These are phyloP conservation scores for Pipistrellus kuhlii DNA, from an alignment of 2,797 vertebrate genomes.

Conservation along the genomic window DNA sequence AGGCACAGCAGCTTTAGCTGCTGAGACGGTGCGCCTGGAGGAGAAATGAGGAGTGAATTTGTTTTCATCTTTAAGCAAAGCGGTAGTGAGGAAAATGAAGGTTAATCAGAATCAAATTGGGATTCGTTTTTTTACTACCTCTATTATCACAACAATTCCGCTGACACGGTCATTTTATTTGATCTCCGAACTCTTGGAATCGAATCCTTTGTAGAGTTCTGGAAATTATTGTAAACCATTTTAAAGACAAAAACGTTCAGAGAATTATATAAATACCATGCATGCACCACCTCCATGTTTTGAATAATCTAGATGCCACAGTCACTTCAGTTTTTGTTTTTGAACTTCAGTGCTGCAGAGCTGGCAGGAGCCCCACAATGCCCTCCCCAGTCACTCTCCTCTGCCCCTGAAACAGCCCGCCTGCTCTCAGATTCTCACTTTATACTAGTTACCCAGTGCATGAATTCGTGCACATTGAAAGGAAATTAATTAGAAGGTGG, in stretches of 20 bases:
- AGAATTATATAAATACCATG: neutral
- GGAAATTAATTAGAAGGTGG: too few relatives aligned
- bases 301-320: neutral
- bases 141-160: neutral
- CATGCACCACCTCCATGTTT: neutral
- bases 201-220: neutral
- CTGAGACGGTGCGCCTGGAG: neutral
- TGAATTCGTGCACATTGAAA: too few relatives aligned
- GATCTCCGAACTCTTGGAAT: neutral
- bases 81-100: neutral
- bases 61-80: conserved; percentile 38
- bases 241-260: neutral
- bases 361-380: neutral
- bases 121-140: neutral
- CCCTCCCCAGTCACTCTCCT: too few relatives aligned
- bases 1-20: too few relatives aligned
- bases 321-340: neutral
- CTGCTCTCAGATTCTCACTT: neutral
- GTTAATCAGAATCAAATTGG: neutral
- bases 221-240: conserved; percentile 17
- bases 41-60: neutral
- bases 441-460: neutral
- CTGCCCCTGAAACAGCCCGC: neutral
- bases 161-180: neutral
- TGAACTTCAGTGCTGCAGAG: neutral